Percentiles rank a stretch among this genome's conserved stretches.
Conservation (phyloP, 2,113 vertebrate genomes). For the Hymenochirus boettgeri region DNA sequence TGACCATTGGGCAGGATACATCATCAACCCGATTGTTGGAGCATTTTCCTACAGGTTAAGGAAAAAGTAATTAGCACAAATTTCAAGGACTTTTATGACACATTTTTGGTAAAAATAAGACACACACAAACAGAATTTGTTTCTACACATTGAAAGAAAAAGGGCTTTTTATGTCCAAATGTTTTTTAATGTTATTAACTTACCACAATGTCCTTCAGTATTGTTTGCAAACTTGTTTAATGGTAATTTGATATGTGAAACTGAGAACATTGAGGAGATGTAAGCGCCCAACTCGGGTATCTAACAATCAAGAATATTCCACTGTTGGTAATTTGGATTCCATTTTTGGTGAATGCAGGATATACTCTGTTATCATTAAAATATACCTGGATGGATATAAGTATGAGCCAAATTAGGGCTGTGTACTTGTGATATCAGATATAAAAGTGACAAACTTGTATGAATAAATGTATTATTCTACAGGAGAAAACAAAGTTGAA, state of each 20-base stretch:
- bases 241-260: slow-evolving; percentile 61
- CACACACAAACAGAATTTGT: no score
- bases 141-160: no score
- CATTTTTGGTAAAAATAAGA: no score
- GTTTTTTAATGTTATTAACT: no score
- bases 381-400: slow-evolving; percentile 51
- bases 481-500: no score
- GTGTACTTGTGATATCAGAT: no score
- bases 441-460: no score
- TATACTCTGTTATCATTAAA: slow-evolving; percentile 51
- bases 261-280: slow-evolving; percentile 54
- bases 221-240: slow-evolving; percentile 60
- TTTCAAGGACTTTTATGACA: no score
- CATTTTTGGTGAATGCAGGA: slow-evolving; percentile 48
- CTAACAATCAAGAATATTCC: slow-evolving; percentile 49
- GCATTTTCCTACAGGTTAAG: slow-evolving; percentile 62
- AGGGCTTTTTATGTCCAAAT: no score
- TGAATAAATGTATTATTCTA: no score
- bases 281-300: slow-evolving; percentile 53
- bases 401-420: no score
- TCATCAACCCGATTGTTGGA: slow-evolving; percentile 68
- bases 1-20: slow-evolving; percentile 63
- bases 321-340: slow-evolving; percentile 49
- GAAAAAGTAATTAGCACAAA: neutral
- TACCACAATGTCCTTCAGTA: slow-evolving; percentile 76